Percentiles rank a stretch among this genome's conserved stretches.
Evolutionary conservation across 2,797 vertebrate genomes (phyloP).

Genomic region (Margarornis squamiger): DNA sequence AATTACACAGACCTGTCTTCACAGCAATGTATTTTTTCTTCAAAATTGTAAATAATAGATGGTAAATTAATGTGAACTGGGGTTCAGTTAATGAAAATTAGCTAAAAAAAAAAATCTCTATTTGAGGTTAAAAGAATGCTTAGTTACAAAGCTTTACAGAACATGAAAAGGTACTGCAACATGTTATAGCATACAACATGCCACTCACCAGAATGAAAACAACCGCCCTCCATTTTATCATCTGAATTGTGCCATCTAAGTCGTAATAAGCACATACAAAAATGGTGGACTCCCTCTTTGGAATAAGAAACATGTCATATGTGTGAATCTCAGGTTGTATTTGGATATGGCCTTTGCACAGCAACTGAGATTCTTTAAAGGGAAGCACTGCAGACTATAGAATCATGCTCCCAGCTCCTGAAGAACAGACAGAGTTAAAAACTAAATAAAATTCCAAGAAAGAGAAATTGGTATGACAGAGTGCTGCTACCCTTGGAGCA

Average conservation of each 20-base stretch:
- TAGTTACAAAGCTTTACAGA: background rate
- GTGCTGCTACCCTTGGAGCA: background rate
- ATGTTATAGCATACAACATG: background rate
- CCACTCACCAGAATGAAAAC: background rate
- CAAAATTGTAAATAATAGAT: background rate
- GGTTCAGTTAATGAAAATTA: background rate
- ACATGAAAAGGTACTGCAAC: accelerated
- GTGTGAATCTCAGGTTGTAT: background rate
- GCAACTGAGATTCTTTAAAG: background rate
- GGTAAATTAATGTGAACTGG: background rate
- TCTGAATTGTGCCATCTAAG: background rate
- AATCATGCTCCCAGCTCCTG: background rate
- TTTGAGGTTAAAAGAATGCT: background rate
- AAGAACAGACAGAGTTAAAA: background rate
- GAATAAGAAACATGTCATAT: background rate
- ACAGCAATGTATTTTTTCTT: background rate
- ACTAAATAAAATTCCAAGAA: background rate
- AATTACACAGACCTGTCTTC: background rate
- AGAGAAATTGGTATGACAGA: background rate
- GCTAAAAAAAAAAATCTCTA: background rate
- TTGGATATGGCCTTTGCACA: background rate
- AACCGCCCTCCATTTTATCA: background rate
- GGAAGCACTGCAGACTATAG: background rate
- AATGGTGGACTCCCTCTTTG: background rate
- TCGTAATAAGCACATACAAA: background rate